phyloP scores from a whole-genome alignment of 2,797 vertebrate genomes.

The Sciurus vulgaris region DNA sequence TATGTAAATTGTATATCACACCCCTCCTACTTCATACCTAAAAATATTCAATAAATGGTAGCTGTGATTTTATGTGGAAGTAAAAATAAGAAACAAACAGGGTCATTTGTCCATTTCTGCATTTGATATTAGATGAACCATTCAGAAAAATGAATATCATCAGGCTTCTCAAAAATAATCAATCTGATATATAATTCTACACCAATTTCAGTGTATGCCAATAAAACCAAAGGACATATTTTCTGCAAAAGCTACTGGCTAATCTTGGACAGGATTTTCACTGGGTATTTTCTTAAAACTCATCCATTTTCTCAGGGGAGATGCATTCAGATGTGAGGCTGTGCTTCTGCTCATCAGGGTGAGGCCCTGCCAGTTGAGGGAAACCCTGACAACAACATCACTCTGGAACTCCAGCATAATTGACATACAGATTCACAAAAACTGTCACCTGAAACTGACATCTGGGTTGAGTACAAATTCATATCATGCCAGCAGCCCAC shows the following conservation, averaged over 20 bases:
- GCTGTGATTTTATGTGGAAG: neutral
- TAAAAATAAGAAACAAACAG: neutral
- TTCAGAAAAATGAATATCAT: neutral
- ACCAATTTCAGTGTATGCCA: neutral
- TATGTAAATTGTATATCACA: neutral
- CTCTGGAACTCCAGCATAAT: conserved; percentile 10
- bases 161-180: neutral
- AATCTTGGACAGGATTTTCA: neutral
- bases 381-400: neutral
- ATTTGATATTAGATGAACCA: neutral
- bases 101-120: neutral
- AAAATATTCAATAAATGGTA: neutral
- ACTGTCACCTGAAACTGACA: conserved; percentile 49
- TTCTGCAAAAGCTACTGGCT: neutral
- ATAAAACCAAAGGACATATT: neutral
- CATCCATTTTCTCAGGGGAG: neutral
- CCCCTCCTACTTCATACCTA: neutral
- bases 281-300: neutral
- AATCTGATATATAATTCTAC: neutral
- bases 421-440: conserved; percentile 35
- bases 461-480: conserved; percentile 28
- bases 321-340: neutral
- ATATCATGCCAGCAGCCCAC: neutral
- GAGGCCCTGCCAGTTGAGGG: neutral
- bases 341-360: neutral